A percentile compares a stretch with the other conserved stretches of the same genome.
These are phyloP conservation scores for Alces alces DNA, from an alignment of 2,113 vertebrate species.

Conservation along the genomic window DNA sequence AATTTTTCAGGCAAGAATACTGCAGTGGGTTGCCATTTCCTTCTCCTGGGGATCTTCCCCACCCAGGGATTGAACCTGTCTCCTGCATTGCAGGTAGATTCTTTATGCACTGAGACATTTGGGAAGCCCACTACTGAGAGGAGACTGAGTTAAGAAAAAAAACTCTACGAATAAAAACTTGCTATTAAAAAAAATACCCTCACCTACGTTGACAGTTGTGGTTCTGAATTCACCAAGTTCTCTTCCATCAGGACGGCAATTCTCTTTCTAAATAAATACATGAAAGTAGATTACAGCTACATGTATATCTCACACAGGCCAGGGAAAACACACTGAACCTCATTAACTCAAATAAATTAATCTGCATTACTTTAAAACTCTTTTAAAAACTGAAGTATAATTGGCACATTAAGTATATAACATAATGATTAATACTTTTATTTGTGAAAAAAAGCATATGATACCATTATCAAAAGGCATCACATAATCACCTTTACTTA, in stretches of 20 bases:
- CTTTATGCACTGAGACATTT: neutral
- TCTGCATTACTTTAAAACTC: neutral
- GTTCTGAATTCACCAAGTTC: slow-evolving; percentile 94
- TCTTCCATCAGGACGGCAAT: slow-evolving; percentile 95
- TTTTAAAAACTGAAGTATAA: neutral
- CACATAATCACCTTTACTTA: slow-evolving; percentile 74
- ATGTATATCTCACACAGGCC: neutral
- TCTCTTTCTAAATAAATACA: slow-evolving; percentile 88
- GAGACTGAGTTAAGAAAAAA: neutral
- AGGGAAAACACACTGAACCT: neutral
- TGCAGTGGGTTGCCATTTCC: neutral
- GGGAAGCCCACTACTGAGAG: neutral
- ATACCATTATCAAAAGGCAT: neutral
- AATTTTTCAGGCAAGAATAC: neutral
- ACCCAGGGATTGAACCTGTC: neutral
- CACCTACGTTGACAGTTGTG: slow-evolving; percentile 96
- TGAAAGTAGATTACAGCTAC: neutral
- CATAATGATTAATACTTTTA: neutral
- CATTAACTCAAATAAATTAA: neutral
- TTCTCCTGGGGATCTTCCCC: neutral
- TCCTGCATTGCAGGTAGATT: neutral
- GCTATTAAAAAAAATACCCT: slow-evolving; percentile 53
- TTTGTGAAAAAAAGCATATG: neutral
- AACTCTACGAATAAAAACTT: neutral
- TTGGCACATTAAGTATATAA: neutral